Conservation (phyloP, 1,140 invertebrate species). For the Drosophila lacteicornis region DNA sequence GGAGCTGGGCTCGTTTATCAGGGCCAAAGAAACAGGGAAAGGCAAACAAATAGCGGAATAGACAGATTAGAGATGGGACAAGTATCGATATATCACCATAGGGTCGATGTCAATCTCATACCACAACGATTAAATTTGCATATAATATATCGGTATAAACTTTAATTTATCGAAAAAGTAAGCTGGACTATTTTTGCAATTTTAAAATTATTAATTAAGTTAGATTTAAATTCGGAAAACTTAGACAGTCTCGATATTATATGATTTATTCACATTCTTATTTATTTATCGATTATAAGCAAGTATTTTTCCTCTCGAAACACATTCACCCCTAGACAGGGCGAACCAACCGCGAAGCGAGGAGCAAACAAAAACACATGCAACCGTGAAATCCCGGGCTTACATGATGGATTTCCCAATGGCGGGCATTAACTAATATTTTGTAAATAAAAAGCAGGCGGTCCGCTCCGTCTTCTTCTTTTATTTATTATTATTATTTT, state of each 20-base stretch:
- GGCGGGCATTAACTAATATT: conserved; percentile 70
- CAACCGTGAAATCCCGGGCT: conserved; percentile 58
- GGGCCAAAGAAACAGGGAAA: conserved; percentile 1
- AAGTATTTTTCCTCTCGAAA: not conserved
- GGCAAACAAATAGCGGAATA: conserved; percentile 29
- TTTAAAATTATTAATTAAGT: no score
- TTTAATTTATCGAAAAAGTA: not conserved
- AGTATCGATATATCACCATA: not conserved
- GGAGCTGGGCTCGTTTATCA: conserved; percentile 55
- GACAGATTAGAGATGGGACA: not conserved
- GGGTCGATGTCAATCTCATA: no score
- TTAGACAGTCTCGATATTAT: not conserved
- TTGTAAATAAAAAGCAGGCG: conserved; percentile 72
- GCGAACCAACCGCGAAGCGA: conserved; percentile 53
- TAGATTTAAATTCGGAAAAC: no score
- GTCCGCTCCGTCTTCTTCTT: conserved; percentile 24
- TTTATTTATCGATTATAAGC: not conserved
- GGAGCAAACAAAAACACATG: conserved; percentile 36
- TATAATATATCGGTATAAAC: not conserved
- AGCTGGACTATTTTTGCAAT: no score
- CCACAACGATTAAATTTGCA: not conserved
- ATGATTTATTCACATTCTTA: not conserved
- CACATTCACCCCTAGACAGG: conserved; percentile 2
- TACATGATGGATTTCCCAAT: conserved; percentile 79
- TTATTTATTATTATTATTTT: conserved; percentile 3